Percentiles rank a stretch among this genome's conserved stretches.
Evolutionary conservation across 35 echinoderm and acorn worm species (phyloP).

Genomic region (Apostichopus parvimensis): DNA sequence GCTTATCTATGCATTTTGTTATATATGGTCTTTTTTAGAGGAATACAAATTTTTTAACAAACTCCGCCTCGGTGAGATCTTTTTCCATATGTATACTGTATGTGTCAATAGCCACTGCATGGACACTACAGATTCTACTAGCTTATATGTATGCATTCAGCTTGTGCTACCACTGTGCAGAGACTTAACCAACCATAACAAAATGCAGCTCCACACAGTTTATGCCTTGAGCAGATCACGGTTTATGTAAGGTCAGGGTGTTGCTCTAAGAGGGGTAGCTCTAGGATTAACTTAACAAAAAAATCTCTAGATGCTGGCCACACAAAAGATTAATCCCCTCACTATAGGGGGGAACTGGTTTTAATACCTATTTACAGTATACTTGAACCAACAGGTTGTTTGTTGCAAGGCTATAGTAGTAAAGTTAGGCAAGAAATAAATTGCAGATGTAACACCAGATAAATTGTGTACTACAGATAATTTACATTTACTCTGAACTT

Average conservation of each 20-base stretch:
- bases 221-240: neutral
- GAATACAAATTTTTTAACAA: no score
- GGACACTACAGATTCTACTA: no score
- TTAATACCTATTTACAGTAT: neutral
- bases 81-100: no score
- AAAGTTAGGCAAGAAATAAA: neutral
- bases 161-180: neutral
- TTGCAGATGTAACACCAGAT: no score
- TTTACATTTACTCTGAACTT: no score
- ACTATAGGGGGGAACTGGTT: neutral
- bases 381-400: neutral
- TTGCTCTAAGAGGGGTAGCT: neutral
- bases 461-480: no score
- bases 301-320: neutral
- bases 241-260: neutral
- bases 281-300: no score
- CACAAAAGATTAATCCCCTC: neutral
- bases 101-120: no score
- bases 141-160: no score
- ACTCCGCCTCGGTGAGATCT: no score
- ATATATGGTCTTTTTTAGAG: no score
- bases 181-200: neutral
- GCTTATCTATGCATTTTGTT: no score
- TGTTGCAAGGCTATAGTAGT: neutral
- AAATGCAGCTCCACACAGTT: neutral